Percentiles rank a stretch among this genome's conserved stretches.
Evolutionary conservation across 2,797 vertebrate species (phyloP).

Genomic region (Rousettus madagascariensis): DNA sequence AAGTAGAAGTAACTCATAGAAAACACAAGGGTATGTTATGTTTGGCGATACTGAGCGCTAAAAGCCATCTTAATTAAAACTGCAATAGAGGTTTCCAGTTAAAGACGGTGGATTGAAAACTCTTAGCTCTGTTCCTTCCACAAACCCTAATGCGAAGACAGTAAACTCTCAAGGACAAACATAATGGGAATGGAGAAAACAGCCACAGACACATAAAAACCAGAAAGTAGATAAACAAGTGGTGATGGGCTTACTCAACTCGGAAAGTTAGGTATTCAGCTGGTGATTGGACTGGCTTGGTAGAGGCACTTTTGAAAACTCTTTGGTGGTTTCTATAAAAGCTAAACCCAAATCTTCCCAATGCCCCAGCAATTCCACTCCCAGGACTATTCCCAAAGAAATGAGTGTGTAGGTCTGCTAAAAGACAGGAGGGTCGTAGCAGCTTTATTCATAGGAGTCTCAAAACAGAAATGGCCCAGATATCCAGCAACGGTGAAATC

Average conservation of each 20-base stretch:
- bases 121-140: not conserved
- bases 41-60: constrained; percentile 1
- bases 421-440: not conserved
- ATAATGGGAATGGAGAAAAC: not conserved
- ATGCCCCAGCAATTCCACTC: not conserved
- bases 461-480: not conserved
- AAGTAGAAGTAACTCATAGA: constrained; percentile 52
- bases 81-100: not conserved
- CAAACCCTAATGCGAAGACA: not conserved
- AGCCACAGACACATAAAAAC: not conserved
- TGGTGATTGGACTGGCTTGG: not conserved
- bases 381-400: not conserved
- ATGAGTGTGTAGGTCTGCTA: not conserved
- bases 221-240: not conserved
- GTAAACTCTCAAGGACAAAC: not conserved
- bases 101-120: not conserved
- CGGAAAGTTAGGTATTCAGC: not conserved
- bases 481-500: not conserved
- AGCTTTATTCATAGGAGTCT: not conserved
- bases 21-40: not conserved
- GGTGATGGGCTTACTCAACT: not conserved
- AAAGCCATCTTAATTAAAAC: not conserved
- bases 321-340: not conserved
- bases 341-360: not conserved
- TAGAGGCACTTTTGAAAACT: not conserved